Conservation (phyloP, 2,113 vertebrate genomes). For the Scytalopus superciliaris region DNA sequence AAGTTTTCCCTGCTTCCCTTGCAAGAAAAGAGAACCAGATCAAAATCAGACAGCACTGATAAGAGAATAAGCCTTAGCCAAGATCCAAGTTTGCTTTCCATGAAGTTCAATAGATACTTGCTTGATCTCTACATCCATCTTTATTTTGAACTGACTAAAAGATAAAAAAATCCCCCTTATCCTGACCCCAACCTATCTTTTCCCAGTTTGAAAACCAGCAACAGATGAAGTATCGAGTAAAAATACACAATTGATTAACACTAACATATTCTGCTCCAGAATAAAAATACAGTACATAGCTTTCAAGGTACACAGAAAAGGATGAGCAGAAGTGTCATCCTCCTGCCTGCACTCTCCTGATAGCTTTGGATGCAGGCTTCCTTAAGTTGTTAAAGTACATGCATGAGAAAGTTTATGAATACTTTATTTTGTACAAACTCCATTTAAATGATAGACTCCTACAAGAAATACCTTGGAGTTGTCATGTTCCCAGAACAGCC, state of each 20-base stretch:
- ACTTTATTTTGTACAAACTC: slow-evolving; percentile 1
- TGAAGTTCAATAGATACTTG: neutral
- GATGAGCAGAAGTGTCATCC: neutral
- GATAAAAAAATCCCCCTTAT: neutral
- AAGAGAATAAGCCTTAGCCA: neutral
- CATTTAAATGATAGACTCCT: slow-evolving; percentile 39
- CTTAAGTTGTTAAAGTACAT: neutral
- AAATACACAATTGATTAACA: neutral
- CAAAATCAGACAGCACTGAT: neutral
- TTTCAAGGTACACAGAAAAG: neutral
- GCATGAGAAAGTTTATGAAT: neutral
- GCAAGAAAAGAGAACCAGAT: neutral
- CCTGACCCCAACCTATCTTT: neutral
- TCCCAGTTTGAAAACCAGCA: neutral
- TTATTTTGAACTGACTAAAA: neutral
- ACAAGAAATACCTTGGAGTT: slow-evolving; percentile 42
- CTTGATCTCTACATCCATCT: neutral
- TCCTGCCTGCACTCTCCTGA: neutral
- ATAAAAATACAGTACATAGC: neutral
- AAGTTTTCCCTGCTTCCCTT: neutral
- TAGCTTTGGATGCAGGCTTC: neutral
- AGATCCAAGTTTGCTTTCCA: neutral
- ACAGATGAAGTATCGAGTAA: neutral
- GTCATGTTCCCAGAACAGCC: slow-evolving; percentile 26
- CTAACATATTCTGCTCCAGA: neutral